Evolutionary conservation across 2,888 invertebrate genomes (phyloP), one percentile per base, ranked within the genome.

Genomic region (Nephrotoma guestfalica): DNA sequence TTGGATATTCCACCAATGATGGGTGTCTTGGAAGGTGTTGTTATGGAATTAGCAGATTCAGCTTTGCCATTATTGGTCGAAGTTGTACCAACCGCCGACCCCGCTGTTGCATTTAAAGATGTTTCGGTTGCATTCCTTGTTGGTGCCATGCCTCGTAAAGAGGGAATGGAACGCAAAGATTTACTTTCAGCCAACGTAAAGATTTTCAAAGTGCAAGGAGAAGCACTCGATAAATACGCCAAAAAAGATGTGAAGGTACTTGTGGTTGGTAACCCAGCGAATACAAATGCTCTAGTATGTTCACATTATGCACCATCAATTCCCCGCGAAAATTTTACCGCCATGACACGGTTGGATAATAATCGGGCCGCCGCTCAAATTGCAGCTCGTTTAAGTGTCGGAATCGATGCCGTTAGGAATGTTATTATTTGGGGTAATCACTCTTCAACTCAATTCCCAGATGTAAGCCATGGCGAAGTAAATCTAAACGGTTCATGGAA

Each of bases 381-480:
- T 88, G 96, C 97, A 45, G 93, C 93, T n/a, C 95, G 94, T 90
- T 89, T 96, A 51, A 93, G 93, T 15, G 93, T 95, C 0, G 93
- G 94, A 88, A 95, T 97, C 42, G 94, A 94, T 87, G 93, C 95
- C 90, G 96, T 99, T 0, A 94, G 94, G 89, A 98, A 98, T 90
- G 95, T 98, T 15, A 96, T 98, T 88, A 99, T 99, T 91, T 99
- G 99, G 99, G 99, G 99, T 85, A 99, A 99, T 92, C 99, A 99
- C 91, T 99, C 99, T 0, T 97, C 98, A 5, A 99, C 99, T 7
- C 99, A 99, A 92, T 99, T 96, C 92, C 99, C 99, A 6, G 99
- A 99, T 93, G 96, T 96, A 0, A 93, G 94, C 42, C 95, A 96
- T 90, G 96, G 96, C 42, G 90, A 93, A 40, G 94, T 95, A 3